These are phyloP conservation scores for Heteropelma amictum DNA, from an alignment of 2,888 invertebrate species.

Conservation along the genomic window DNA sequence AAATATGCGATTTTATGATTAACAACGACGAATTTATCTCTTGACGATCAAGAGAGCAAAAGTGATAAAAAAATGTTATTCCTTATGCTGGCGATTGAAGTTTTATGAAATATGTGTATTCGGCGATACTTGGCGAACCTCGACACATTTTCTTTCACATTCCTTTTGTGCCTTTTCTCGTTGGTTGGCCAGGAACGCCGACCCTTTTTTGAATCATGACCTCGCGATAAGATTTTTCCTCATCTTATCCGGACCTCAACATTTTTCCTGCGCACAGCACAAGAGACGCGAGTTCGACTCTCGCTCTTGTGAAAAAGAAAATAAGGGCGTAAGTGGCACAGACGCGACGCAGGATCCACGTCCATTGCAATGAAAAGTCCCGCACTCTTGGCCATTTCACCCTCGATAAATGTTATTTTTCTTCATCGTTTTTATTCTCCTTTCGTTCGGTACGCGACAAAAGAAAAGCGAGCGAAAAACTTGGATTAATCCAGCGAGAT, in stretches of 20 bases:
- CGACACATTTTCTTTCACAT: not conserved
- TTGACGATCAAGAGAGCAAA: too few relatives aligned
- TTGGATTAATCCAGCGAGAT: not conserved
- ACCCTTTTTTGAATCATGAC: constrained; percentile 8
- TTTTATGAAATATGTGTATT: too few relatives aligned
- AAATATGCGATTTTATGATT: too few relatives aligned
- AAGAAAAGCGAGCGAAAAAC: not conserved
- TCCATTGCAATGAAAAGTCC: constrained; percentile 4
- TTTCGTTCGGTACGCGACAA: not conserved
- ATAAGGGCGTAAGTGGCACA: not conserved
- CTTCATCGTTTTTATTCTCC: not conserved
- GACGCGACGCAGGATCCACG: not conserved
- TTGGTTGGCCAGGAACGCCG: not conserved
- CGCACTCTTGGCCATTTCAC: constrained; percentile 6
- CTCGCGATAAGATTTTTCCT: not conserved
- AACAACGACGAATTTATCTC: too few relatives aligned
- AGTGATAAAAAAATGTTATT: too few relatives aligned
- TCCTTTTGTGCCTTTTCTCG: not conserved
- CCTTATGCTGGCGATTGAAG: too few relatives aligned
- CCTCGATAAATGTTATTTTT: constrained; percentile 20
- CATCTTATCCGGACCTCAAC: constrained; percentile 4
- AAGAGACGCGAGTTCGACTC: constrained; percentile 8
- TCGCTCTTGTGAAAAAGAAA: constrained; percentile 1
- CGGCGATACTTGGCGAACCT: not conserved
- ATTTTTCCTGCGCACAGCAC: not conserved